Base-by-base conservation (phyloP, 2,797 vertebrate genomes). In the Salarias fasciatus region DNA sequence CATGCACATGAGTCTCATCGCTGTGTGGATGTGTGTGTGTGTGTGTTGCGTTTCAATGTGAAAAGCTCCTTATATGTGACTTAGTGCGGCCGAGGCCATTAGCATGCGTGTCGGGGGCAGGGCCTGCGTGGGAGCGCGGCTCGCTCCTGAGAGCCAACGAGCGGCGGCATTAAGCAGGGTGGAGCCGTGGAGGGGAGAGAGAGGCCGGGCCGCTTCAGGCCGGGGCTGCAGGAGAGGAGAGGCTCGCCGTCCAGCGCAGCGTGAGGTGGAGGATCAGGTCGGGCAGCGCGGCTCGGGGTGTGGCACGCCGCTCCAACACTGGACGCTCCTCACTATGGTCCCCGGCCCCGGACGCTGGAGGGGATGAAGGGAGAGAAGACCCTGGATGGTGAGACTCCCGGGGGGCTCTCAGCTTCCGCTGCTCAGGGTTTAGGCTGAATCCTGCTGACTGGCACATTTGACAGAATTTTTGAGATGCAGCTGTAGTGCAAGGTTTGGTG, bases 61-160 rank as follows among this genome's bases (percentile, higher is more conserved):
- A 91, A 93, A 95, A 93, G 91, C 92, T 84, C 91, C 91, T 86
- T 89, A 82, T 84, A 81, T 76, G 82, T 89, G 78, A 86, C 75
- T 83, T 85, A 78, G 77, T 75, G 72, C 11, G 12, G 47, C 66
- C 40, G 0, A 59, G 82, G 86, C 88, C 85, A 91, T 93, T 92
- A 92, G 89, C 93, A 92, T 91, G 84, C 80, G 76, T 77, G 82
- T 65, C 29, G 80, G 83, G 77, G 79, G 78, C 55, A 69, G 77
- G 70, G 81, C 6, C 6, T 33, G 2, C 33, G 33, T 6, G 33
- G 33, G 33, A 9, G 33, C 6, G 5, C 24, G 18, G 18, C 18
- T 24, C n/a, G n/a, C n/a, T n/a, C 18, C 18, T 24, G 18, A 24
- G 18, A 24, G 18, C 24, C 18, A 24, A 24, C 33, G 9, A 6